Conservation (phyloP, 2,113 vertebrate genomes). For the Microcebus lehilahytsara region DNA sequence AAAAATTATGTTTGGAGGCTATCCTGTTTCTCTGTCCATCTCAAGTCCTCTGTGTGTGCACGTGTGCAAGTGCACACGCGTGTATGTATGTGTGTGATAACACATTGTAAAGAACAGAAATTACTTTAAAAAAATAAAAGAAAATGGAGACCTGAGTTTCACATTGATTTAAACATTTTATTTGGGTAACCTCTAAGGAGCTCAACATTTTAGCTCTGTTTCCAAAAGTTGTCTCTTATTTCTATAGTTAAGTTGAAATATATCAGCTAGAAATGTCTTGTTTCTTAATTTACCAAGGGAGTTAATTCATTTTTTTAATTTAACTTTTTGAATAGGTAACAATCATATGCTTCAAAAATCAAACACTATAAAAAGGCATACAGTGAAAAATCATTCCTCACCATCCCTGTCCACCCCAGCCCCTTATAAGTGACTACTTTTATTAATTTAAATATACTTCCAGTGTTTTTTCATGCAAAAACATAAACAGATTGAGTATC, state of each 20-base stretch:
- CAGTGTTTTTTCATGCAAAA: constrained; percentile 1
- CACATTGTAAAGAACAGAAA: constrained; percentile 58
- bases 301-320: not conserved
- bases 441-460: not conserved
- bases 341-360: not conserved
- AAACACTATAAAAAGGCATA: not conserved
- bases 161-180: constrained; percentile 30
- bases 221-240: not conserved
- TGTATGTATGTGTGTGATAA: not conserved
- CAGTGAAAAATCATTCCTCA: not conserved
- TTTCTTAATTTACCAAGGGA: constrained; percentile 3
- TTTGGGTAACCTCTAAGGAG: constrained; percentile 11
- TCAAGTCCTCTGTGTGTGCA: constrained; percentile 4
- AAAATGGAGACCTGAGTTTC: constrained; percentile 49
- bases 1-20: constrained; percentile 10
- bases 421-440: not conserved
- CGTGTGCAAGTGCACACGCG: too few relatives aligned
- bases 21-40: constrained; percentile 45
- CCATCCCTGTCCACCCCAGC: not conserved
- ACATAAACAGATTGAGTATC: not conserved
- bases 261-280: not conserved
- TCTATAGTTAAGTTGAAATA: constrained; percentile 3
- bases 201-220: not conserved
- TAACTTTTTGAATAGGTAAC: not conserved
- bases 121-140: constrained; percentile 65